phyloP scores from a whole-genome alignment of 2,888 invertebrate species.

The Hyppa rectilinea region DNA sequence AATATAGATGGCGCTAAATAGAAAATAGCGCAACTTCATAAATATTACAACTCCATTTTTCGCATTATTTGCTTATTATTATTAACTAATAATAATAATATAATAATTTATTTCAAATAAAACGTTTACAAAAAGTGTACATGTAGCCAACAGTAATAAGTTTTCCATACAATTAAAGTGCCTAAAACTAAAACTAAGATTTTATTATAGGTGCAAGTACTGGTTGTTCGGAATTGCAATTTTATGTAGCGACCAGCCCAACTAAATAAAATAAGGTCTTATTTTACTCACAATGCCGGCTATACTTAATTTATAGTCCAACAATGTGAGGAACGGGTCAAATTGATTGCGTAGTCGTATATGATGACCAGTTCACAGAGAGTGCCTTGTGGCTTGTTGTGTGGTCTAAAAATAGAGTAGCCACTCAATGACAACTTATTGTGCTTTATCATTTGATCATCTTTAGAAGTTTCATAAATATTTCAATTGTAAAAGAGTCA shows the following conservation, averaged over 20 bases:
- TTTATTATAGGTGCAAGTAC: too few species aligned
- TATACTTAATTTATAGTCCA: slow-evolving; percentile 63
- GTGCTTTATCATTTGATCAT: slow-evolving; percentile 72
- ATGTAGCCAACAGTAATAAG: too few species aligned
- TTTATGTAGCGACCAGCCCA: too few species aligned
- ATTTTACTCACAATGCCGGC: neutral
- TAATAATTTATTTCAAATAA: too few species aligned
- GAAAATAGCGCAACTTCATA: neutral
- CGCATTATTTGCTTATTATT: slow-evolving; percentile 2
- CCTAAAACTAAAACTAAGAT: too few species aligned
- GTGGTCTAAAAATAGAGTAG: slow-evolving; percentile 84
- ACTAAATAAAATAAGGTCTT: too few species aligned
- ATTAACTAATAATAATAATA: too few species aligned
- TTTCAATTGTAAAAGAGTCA: slow-evolving; percentile 66
- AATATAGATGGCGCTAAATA: slow-evolving; percentile 61
- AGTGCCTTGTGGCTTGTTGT: slow-evolving; percentile 75
- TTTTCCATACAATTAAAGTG: too few species aligned
- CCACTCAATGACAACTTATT: slow-evolving; percentile 79
- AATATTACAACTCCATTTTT: neutral
- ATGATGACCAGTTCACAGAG: slow-evolving; percentile 73
- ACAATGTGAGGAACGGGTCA: slow-evolving; percentile 82
- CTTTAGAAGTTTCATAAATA: slow-evolving; percentile 69
- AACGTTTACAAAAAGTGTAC: too few species aligned
- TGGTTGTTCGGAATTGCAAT: too few species aligned
- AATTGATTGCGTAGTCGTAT: slow-evolving; percentile 86